Evolutionary conservation across 2,888 invertebrate genomes (phyloP).

Genomic region (Pollenia labialis): DNA sequence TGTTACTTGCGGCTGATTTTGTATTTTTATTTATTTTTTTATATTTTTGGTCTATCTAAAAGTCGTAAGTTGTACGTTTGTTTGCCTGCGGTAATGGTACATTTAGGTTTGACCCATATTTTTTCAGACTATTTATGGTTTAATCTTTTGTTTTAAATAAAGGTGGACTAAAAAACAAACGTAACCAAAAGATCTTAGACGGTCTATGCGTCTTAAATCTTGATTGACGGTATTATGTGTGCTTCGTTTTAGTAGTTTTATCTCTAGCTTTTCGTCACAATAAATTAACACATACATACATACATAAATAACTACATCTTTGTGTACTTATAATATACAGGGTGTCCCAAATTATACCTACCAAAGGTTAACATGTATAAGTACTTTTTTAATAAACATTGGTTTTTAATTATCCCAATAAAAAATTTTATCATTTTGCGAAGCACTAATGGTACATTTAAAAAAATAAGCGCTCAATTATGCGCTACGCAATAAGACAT

Average conservation of each 20-base stretch:
- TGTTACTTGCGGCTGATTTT: constrained; percentile 68
- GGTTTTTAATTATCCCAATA: too few species aligned
- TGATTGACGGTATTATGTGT: not conserved
- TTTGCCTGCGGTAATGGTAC: constrained; percentile 26
- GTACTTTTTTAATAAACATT: too few species aligned
- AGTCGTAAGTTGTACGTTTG: constrained; percentile 21
- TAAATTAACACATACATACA: too few species aligned
- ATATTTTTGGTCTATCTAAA: constrained; percentile 6
- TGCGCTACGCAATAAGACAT: too few species aligned
- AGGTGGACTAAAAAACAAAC: not conserved
- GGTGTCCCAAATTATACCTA: too few species aligned
- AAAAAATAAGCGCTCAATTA: too few species aligned
- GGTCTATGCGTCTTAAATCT: not conserved
- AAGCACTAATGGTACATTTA: too few species aligned
- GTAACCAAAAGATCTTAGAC: not conserved
- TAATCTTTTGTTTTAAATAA: constrained; percentile 48
- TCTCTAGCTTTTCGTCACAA: constrained; percentile 12
- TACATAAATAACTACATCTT: too few species aligned
- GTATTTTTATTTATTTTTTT: constrained; percentile 17
- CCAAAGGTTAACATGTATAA: too few species aligned
- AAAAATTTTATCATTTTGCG: too few species aligned
- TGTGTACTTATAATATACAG: too few species aligned
- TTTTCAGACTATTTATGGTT: constrained; percentile 54
- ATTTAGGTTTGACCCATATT: constrained; percentile 68
- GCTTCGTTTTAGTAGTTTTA: not conserved